Base-by-base conservation (phyloP, 2,113 vertebrate genomes). In the Brienomyrus brachyistius region DNA sequence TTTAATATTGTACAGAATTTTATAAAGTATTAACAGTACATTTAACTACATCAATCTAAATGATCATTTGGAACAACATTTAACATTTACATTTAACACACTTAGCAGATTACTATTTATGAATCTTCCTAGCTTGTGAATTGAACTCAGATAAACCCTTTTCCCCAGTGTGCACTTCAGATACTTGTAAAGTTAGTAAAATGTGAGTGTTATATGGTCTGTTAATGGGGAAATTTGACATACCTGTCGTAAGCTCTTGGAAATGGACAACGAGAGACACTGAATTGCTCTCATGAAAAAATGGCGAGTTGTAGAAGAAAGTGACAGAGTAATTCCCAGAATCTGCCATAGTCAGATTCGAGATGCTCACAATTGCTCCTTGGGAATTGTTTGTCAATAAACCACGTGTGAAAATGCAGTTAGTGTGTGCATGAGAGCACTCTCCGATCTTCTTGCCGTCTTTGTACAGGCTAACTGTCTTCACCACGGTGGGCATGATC, bases 301-400 rank as follows among this genome's bases (percentile, higher is more conserved):
- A 0, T 35, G 48, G 47, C 21, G 27, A 0, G 9, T 19, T 56
- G 13, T 27, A 2, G 27, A 87, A 54, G 51, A 87, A 56, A 19
- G 85, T 35, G 85, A 87, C 51, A 43, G n/a, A 87, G 50, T 87
- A 87, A 54, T 87, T 87, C 31, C 85, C 85, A 3, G 85, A 87
- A 35, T 87, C 85, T 27, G 47, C 51, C 51, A 87, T 35, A n/a
- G 85, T 31, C 15, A 87, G 85, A 54, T 87, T 87, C 4, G 4
- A 19, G 50, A 87, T 54, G 50, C 45, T 54, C 23, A 87, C 51
- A 35, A 40, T 56, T 5, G 5, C 50, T 54, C 51, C n/a, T 40
- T 54, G 50, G 51, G 85, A 87, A 35, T 2, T 15, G 13, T 19
- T 87, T 27, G 23, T 52, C 13, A 87, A 19, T 27, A 5, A 19